phyloP scores from a whole-genome alignment of 2,797 vertebrate genomes.

The Myripristis murdjan region DNA sequence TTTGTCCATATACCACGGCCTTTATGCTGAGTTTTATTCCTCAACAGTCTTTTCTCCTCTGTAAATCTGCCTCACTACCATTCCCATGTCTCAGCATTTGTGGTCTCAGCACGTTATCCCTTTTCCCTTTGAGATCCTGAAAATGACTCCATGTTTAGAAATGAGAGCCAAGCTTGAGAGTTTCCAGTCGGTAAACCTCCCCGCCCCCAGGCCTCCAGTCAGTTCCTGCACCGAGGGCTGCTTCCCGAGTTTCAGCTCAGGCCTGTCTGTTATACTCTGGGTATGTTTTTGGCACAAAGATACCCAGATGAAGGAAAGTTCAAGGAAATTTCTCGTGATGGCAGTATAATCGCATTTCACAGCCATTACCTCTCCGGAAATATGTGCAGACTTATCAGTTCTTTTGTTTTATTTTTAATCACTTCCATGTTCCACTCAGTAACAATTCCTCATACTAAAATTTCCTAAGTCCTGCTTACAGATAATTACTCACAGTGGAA shows the following conservation, averaged over 20 bases:
- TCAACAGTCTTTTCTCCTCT: conserved; percentile 41
- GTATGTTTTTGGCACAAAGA: conserved; percentile 3
- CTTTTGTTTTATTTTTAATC: conserved; percentile 44
- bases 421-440: conserved; percentile 52
- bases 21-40: neutral
- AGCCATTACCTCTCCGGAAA: conserved; percentile 2
- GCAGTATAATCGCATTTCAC: neutral
- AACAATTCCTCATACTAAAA: conserved; percentile 38
- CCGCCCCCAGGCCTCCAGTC: conserved; percentile 11
- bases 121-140: conserved; percentile 30
- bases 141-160: conserved; percentile 45
- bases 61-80: conserved; percentile 27
- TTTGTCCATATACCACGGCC: conserved; percentile 20
- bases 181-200: conserved; percentile 58
- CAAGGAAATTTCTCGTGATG: conserved; percentile 3
- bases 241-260: conserved; percentile 25
- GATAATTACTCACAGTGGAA: conserved; percentile 60
- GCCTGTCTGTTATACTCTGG: neutral
- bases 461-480: conserved; percentile 27
- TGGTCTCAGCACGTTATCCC: conserved; percentile 39
- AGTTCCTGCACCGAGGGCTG: conserved; percentile 22
- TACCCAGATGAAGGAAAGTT: neutral
- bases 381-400: conserved; percentile 44
- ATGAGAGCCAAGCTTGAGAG: conserved; percentile 39
- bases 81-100: conserved; percentile 56